Base-by-base conservation (phyloP, 1,140 invertebrate genomes). In the Bombus superbus region DNA sequence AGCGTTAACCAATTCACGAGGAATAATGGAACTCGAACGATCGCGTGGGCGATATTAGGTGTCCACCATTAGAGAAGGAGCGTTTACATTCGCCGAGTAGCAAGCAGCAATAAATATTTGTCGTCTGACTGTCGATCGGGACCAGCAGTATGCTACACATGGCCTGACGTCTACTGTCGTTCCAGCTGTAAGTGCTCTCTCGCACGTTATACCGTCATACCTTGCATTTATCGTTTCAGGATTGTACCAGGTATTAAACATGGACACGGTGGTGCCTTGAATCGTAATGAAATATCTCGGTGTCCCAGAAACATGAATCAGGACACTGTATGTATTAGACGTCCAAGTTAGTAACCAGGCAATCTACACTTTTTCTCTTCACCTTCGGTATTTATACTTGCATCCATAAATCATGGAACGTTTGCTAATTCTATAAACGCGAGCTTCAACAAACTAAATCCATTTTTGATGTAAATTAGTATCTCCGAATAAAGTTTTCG, bases 61-160 rank as follows among this genome's bases (percentile, higher is more conserved):
- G 86, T 86, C 57, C 78, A 79, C 86, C 76, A 88, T 90, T 90
- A 90, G 64, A 71, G 66, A 57, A 47, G 82, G 66, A 72, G 69
- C 86, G 89, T 90, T 90, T 90, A 89, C 82, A 89, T 84, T 84
- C 78, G 47, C 76, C 32, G 64, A 22, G 53, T 57, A 64, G 80
- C 83, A 71, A 81, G 80, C 74, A 90, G 89, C 81, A 73, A 91
- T 91, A 91, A 91, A 91, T 91, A 91, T 91, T 88, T 87, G 78
- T 80, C 40, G 53, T 47, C 47, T 3, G 82, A 87, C 83, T 76
- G 82, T 38, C 38, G 88, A 86, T 89, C 87, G 87, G 72, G 89
- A 93, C 93, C 92, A 93, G 92, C 92, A 93, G 92, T 92, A 90
- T 85, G 85, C 77, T 90, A 93, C 92, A 89, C 91, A 92, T 92